These are phyloP conservation scores for Lithophane ornitopus DNA, from an alignment of 2,888 invertebrate species.

Conservation along the genomic window DNA sequence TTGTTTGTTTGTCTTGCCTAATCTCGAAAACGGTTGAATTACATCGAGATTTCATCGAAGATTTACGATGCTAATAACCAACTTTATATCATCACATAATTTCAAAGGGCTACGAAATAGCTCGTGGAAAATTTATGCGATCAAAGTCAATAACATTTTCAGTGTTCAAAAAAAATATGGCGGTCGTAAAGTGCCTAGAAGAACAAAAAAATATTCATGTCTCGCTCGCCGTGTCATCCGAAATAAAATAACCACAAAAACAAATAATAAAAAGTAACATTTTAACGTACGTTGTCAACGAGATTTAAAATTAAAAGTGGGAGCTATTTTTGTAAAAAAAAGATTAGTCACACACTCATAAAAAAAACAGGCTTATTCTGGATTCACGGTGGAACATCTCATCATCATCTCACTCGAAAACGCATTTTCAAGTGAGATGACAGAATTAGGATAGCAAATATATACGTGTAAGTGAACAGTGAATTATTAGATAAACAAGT, in stretches of 20 bases:
- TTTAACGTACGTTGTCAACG: constrained; percentile 62
- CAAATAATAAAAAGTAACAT: constrained; percentile 66
- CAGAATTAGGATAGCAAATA: constrained; percentile 40
- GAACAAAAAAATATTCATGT: constrained; percentile 30
- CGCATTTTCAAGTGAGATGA: constrained; percentile 49
- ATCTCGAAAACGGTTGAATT: constrained; percentile 44
- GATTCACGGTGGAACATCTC: constrained; percentile 19
- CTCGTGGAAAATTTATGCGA: constrained; percentile 52
- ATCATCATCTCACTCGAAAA: constrained; percentile 18
- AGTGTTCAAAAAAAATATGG: constrained; percentile 35
- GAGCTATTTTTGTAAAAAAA: constrained; percentile 58
- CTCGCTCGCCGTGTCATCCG: constrained; percentile 26
- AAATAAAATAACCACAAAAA: constrained; percentile 60
- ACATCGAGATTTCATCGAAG: constrained; percentile 21
- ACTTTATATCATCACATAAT: constrained; percentile 31
- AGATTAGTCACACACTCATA: constrained; percentile 58
- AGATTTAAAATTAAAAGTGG: constrained; percentile 62
- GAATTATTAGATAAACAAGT: constrained; percentile 56
- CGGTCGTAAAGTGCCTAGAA: constrained; percentile 27
- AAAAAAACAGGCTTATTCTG: constrained; percentile 58
- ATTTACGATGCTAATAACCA: constrained; percentile 37
- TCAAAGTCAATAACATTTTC: constrained; percentile 29
- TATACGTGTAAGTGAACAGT: constrained; percentile 24
- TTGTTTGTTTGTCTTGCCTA: constrained; percentile 46
- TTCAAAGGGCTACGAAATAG: constrained; percentile 35